A percentile compares a stretch with the other conserved stretches of the same genome.
These are phyloP conservation scores for Condylura cristata DNA, from an alignment of 2,113 vertebrate species.

Conservation along the genomic window DNA sequence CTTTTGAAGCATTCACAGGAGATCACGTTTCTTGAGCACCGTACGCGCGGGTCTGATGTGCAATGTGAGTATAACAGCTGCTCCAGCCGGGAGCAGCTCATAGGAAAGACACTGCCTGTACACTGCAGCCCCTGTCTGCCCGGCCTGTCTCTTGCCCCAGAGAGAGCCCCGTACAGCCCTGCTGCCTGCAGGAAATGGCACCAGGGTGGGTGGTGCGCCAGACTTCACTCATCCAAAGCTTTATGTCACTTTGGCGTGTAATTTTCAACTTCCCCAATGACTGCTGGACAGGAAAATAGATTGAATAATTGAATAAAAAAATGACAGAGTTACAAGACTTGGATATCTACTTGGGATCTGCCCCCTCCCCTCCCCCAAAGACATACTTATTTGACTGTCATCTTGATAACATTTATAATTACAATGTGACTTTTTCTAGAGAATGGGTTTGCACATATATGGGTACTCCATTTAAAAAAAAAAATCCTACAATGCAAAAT, in stretches of 20 bases:
- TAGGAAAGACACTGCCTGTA: too few species aligned
- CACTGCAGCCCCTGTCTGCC: neutral
- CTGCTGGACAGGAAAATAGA: neutral
- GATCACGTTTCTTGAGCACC: neutral
- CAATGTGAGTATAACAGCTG: neutral
- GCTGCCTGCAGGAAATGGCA: neutral
- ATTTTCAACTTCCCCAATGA: neutral
- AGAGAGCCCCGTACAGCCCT: neutral
- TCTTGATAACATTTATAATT: neutral
- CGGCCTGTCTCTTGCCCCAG: too few species aligned
- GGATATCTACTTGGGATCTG: neutral
- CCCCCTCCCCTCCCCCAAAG: too few species aligned
- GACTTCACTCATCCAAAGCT: neutral
- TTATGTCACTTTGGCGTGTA: neutral
- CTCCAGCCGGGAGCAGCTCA: too few species aligned
- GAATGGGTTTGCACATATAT: neutral
- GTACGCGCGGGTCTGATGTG: neutral
- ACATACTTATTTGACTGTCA: neutral
- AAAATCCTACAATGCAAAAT: neutral
- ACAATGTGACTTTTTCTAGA: neutral
- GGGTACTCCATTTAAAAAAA: neutral
- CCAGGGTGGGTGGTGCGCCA: neutral
- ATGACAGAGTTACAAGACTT: neutral
- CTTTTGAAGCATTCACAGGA: neutral
- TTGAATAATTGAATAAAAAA: neutral